A percentile compares a stretch with the other conserved stretches of the same genome.
Evolutionary conservation across 1,140 invertebrate genomes (phyloP).

Genomic region (Marisa cornuarietis): DNA sequence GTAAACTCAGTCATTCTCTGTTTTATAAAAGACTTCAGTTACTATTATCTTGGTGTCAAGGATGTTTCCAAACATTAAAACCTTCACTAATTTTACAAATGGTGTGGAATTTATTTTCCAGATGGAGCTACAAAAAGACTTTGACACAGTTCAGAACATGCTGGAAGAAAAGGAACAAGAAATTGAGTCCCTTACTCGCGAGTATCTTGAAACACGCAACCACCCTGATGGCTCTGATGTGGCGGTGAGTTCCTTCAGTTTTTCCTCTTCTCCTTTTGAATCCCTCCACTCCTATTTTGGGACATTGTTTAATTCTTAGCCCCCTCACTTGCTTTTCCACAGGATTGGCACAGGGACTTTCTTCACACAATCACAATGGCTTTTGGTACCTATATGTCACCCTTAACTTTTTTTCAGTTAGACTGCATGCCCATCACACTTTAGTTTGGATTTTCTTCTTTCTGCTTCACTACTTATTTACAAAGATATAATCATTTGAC

Average conservation of each 20-base stretch:
- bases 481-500: too few species aligned
- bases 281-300: neutral
- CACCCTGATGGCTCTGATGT: slow-evolving; percentile 29
- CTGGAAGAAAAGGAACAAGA: slow-evolving; percentile 62
- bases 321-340: neutral
- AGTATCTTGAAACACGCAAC: slow-evolving; percentile 42
- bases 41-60: too few species aligned
- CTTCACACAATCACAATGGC: too few species aligned
- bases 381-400: too few species aligned
- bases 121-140: slow-evolving; percentile 63
- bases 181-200: slow-evolving; percentile 55
- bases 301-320: neutral
- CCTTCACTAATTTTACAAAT: too few species aligned
- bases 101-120: slow-evolving; percentile 28
- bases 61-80: too few species aligned
- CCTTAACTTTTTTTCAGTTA: too few species aligned
- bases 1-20: too few species aligned
- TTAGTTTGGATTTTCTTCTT: too few species aligned
- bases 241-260: slow-evolving; percentile 26
- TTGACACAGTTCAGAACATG: slow-evolving; percentile 62
- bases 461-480: too few species aligned
- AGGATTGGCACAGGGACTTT: neutral
- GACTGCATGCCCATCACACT: too few species aligned
- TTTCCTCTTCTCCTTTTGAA: neutral
- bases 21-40: too few species aligned